Conservation (phyloP, 1,140 invertebrate genomes). For the Colletes gigas region DNA sequence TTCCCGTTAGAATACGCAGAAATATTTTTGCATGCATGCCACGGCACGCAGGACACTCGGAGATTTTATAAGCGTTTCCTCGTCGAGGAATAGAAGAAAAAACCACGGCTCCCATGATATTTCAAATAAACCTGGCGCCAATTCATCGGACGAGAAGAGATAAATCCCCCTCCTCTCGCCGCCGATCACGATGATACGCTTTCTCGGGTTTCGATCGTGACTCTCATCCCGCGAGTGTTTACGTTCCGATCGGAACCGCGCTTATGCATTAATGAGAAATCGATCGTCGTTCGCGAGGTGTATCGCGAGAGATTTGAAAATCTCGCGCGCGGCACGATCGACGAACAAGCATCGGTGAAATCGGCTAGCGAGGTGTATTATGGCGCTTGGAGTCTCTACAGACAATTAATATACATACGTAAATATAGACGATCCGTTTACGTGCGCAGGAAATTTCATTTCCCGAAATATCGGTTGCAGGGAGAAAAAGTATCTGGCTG, state of each 20-base stretch:
- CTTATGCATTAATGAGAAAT: constrained; percentile 37
- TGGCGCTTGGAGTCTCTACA: not conserved
- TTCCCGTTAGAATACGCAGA: constrained; percentile 51
- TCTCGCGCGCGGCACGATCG: constrained; percentile 18
- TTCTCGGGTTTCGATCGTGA: constrained; percentile 6
- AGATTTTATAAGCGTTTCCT: constrained; percentile 61
- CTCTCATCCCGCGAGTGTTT: constrained; percentile 17
- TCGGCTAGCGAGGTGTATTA: constrained; percentile 18
- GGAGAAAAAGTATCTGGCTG: too few species aligned
- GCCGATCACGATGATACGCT: not conserved
- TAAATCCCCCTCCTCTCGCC: not conserved
- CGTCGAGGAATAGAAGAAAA: constrained; percentile 5
- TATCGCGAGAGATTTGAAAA: constrained; percentile 10
- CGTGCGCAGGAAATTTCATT: too few species aligned
- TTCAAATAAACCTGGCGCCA: constrained; percentile 1
- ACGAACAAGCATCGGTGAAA: constrained; percentile 16
- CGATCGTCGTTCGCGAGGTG: constrained; percentile 2
- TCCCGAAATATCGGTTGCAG: too few species aligned
- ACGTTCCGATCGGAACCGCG: not conserved
- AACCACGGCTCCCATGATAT: constrained; percentile 1
- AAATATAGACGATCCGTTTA: not conserved
- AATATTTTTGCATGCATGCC: constrained; percentile 60
- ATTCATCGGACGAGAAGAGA: not conserved
- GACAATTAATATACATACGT: constrained; percentile 12
- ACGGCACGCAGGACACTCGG: constrained; percentile 25